A percentile compares a stretch with the other conserved stretches of the same genome.
Evolutionary conservation across 2,888 invertebrate species (phyloP).

Genomic region (Drosophila leonis): DNA sequence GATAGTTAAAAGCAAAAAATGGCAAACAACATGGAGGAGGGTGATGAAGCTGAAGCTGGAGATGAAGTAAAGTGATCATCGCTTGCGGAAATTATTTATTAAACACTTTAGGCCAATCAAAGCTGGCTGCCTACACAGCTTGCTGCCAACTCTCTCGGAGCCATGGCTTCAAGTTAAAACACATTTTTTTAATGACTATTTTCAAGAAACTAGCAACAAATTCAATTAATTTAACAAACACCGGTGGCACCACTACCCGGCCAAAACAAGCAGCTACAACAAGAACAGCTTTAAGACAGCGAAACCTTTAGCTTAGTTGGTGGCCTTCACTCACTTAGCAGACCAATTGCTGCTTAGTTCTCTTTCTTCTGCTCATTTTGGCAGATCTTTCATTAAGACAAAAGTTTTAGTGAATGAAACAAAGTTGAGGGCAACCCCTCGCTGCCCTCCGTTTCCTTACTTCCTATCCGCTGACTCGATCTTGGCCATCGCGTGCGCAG

Average conservation of each 20-base stretch:
- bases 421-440: slow-evolving; percentile 38
- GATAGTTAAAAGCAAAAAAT: slow-evolving; percentile 39
- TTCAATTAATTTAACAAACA: slow-evolving; percentile 74
- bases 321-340: slow-evolving; percentile 66
- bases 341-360: slow-evolving; percentile 38
- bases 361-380: slow-evolving; percentile 26
- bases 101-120: slow-evolving; percentile 66
- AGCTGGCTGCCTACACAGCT: slow-evolving; percentile 51
- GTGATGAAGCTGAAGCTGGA: slow-evolving; percentile 7
- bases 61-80: slow-evolving; percentile 39
- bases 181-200: slow-evolving; percentile 64
- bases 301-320: slow-evolving; percentile 46
- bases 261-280: slow-evolving; percentile 28
- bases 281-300: slow-evolving; percentile 42
- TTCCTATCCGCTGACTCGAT: neutral
- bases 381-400: slow-evolving; percentile 79
- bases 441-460: slow-evolving; percentile 7
- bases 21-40: slow-evolving; percentile 14
- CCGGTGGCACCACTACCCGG: slow-evolving; percentile 45
- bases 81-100: slow-evolving; percentile 76
- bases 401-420: slow-evolving; percentile 74
- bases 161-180: slow-evolving; percentile 27
- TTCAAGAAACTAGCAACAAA: slow-evolving; percentile 71
- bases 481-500: slow-evolving; percentile 27
- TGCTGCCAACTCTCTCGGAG: neutral